Evolutionary conservation across 2,888 invertebrate genomes (phyloP), one percentile per base, ranked within the genome.

Genomic region (Theretra japonica): DNA sequence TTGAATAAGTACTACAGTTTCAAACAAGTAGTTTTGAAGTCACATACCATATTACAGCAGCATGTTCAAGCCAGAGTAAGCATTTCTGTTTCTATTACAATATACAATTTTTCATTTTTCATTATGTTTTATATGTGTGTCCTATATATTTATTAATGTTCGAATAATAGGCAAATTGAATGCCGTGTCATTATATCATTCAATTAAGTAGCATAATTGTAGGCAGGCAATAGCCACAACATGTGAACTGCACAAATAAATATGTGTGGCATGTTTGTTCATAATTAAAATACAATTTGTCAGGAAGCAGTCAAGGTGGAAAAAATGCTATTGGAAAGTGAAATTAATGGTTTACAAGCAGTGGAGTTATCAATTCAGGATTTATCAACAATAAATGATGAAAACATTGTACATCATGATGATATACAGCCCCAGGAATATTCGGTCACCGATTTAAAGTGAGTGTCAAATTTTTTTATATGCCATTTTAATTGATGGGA

Each of bases 1-100:
- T 76, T 95, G 28, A 91, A 93, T 77, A 92, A 92, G 72, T 76
- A 92, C 23, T 94, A 93, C 80, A 88, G 87, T 74, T 94, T 95
- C 77, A 95, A 94, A 81, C 93, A 94, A 86, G 86, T 90, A 65
- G 91, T 91, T 60, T 82, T 92, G 19, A 86, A 89, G 62, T 94
- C 94, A 1, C 89, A 94, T 84, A 81, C 81, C n/a, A 86, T 93
- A 79, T 79, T 95, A 69, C 90, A 88, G 77, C 89, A 92, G 73
- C 91, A 93, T 75, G 77, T 84, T 73, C 79, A 83, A 58, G 81
- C 80, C 76, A 88, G 79, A 77, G 72, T 72, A 73, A 69, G 60
- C 70, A 50, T 58, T 41, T 41, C 15, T 41, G 2, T 41, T 41
- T 41, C n/a, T n/a, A n/a, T n/a, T n/a, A n/a, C n/a, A n/a, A n/a